Percentiles rank a stretch among this genome's conserved stretches.
These are phyloP conservation scores for Myiozetetes cayanensis DNA, from an alignment of 2,113 vertebrate genomes.

Conservation along the genomic window DNA sequence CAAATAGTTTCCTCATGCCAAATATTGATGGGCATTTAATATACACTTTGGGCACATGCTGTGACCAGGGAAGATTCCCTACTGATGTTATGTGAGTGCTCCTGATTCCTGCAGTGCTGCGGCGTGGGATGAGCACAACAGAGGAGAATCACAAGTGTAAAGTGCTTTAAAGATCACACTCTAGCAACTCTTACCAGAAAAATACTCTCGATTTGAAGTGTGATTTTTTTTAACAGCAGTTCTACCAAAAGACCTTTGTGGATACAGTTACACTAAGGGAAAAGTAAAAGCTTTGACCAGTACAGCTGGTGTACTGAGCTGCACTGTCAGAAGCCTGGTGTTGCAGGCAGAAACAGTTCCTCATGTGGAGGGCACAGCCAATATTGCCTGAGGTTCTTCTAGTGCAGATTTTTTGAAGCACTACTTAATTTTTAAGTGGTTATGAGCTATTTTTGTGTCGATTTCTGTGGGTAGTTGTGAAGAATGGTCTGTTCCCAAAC, in stretches of 20 bases:
- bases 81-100: constrained; percentile 45
- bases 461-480: neutral
- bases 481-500: neutral
- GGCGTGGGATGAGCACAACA: neutral
- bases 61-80: constrained; percentile 22
- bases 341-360: neutral
- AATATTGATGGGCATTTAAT: constrained; percentile 46
- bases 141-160: constrained; percentile 65
- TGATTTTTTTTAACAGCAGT: constrained; percentile 4
- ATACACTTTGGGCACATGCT: constrained; percentile 27
- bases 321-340: neutral
- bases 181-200: constrained; percentile 43
- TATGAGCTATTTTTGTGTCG: neutral
- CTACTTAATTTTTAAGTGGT: neutral
- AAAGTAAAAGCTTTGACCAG: constrained; percentile 3
- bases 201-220: constrained; percentile 56
- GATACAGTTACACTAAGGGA: neutral
- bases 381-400: neutral
- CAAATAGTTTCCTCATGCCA: neutral
- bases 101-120: constrained; percentile 11
- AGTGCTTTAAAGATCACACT: constrained; percentile 63
- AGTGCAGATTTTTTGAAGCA: neutral
- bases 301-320: neutral
- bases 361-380: neutral
- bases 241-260: constrained; percentile 17